Conservation (phyloP, 2,113 vertebrate species). For the Phaethon lepturus region DNA sequence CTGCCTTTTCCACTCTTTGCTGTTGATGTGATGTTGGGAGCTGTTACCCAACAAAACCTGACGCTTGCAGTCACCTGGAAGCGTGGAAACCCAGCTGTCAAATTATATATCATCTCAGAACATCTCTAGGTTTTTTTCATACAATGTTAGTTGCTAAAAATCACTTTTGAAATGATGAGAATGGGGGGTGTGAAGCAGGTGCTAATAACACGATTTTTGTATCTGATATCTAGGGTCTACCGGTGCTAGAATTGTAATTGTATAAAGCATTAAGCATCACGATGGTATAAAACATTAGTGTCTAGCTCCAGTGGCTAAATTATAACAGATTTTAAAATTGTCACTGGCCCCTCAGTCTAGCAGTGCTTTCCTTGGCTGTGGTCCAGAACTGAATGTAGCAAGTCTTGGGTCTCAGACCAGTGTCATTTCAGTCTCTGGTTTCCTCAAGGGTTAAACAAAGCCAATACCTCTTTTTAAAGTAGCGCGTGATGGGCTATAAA, state of each 20-base stretch:
- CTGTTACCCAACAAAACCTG: not conserved
- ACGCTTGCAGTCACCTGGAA: not conserved
- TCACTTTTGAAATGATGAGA: not conserved
- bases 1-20: not conserved
- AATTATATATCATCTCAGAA: not conserved
- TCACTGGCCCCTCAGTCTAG: not conserved
- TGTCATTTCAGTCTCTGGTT: not conserved
- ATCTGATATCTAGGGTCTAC: not conserved
- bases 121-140: not conserved
- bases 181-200: not conserved
- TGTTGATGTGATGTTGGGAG: not conserved
- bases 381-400: not conserved
- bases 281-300: not conserved
- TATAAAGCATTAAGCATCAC: not conserved
- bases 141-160: not conserved
- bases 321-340: not conserved
- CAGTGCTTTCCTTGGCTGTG: not conserved
- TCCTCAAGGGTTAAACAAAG: slow-evolving; percentile 33
- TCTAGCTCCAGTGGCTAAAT: not conserved
- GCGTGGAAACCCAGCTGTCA: not conserved
- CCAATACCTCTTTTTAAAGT: not conserved
- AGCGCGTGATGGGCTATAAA: not conserved
- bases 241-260: not conserved
- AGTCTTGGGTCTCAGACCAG: not conserved
- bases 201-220: not conserved